A percentile compares a stretch with the other conserved stretches of the same genome.
Evolutionary conservation across 2,113 vertebrate genomes (phyloP).

Genomic region (Mellivora capensis): DNA sequence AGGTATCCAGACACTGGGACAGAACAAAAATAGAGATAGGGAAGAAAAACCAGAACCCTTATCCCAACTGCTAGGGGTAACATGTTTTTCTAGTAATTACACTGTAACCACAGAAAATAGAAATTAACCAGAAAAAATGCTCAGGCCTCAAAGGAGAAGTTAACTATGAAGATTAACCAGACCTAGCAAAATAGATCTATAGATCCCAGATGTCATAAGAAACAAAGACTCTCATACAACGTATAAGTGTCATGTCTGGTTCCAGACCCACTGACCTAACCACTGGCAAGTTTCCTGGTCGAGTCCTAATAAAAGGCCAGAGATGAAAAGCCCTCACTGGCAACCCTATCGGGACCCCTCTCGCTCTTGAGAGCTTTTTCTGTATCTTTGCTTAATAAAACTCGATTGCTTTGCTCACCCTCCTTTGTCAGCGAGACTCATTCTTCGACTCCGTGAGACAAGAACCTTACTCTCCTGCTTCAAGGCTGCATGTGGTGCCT

Average conservation of each 20-base stretch:
- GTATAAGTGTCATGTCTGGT: neutral
- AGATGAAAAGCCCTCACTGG: neutral
- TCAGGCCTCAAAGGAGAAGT: neutral
- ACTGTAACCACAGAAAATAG: neutral
- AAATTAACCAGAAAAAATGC: neutral
- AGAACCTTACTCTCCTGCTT: neutral
- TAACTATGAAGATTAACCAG: neutral
- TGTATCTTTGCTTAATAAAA: neutral
- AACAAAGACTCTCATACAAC: neutral
- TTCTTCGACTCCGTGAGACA: neutral
- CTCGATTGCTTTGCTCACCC: neutral
- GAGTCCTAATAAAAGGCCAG: neutral
- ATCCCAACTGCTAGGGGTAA: neutral
- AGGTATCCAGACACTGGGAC: neutral
- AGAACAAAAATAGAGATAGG: neutral
- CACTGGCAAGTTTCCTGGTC: neutral
- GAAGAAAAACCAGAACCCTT: neutral
- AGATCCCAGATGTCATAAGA: neutral
- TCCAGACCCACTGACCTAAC: neutral
- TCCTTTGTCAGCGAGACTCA: neutral
- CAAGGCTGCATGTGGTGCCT: neutral
- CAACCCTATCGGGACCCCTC: neutral
- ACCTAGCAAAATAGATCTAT: neutral
- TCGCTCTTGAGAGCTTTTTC: neutral
- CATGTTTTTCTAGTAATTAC: neutral